Conservation (phyloP, 2,888 invertebrate species). For the Drosophila anceps region DNA sequence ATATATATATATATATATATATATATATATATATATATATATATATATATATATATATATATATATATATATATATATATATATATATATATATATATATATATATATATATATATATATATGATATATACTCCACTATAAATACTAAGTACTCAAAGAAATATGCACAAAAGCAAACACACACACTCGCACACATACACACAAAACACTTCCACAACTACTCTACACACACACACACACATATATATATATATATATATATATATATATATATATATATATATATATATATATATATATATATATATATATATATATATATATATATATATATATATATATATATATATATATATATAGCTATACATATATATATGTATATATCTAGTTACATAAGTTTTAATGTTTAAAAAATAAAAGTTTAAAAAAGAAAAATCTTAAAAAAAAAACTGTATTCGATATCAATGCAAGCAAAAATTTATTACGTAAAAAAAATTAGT, state of each 20-base stretch:
- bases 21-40: slow-evolving; percentile 24
- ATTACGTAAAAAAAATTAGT: slow-evolving; percentile 14
- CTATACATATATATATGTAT: too few species aligned
- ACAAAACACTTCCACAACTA: slow-evolving; percentile 51
- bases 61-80: slow-evolving; percentile 24
- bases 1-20: slow-evolving; percentile 24
- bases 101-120: slow-evolving; percentile 28
- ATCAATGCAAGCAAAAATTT: slow-evolving; percentile 26
- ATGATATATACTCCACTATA: slow-evolving; percentile 41
- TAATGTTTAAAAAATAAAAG: slow-evolving; percentile 58
- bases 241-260: slow-evolving; percentile 11
- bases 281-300: slow-evolving; percentile 14
- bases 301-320: slow-evolving; percentile 6
- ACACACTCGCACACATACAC: slow-evolving; percentile 18
- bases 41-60: slow-evolving; percentile 24
- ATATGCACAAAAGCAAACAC: slow-evolving; percentile 2
- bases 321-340: slow-evolving; percentile 12
- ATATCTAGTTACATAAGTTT: slow-evolving; percentile 56
- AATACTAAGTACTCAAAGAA: slow-evolving; percentile 33
- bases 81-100: slow-evolving; percentile 11
- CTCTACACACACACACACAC: neutral
- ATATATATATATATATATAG: slow-evolving; percentile 4
- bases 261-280: slow-evolving; percentile 7
- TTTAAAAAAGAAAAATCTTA: neutral
- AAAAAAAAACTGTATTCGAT: slow-evolving; percentile 19